phyloP scores from a whole-genome alignment of 64 coral and sea anemone species.

The Montipora sp. region DNA sequence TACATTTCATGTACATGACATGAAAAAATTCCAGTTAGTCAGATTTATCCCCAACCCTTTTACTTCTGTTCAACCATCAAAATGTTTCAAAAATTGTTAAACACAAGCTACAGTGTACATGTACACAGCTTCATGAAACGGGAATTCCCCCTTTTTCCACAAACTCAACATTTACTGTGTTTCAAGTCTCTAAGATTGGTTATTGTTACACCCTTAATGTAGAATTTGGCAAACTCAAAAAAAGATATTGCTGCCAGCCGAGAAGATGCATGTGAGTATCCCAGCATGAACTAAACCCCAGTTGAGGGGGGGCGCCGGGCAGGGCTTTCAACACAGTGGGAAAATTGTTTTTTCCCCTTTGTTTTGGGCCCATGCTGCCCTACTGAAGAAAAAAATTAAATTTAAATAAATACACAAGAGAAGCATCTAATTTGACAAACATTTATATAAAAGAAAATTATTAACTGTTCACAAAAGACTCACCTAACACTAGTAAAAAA shows the following conservation, averaged over 20 bases:
- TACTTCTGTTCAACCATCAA: no score
- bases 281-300: background rate
- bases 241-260: background rate
- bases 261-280: background rate
- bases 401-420: background rate
- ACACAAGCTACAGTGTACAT: no score
- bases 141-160: no score
- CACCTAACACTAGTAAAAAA: background rate
- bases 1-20: no score
- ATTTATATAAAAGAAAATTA: background rate
- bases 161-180: background rate
- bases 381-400: background rate
- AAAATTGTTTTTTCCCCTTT: background rate
- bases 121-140: no score
- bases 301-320: no score
- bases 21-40: no score
- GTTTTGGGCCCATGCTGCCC: background rate
- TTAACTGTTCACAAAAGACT: background rate
- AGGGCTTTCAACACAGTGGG: background rate
- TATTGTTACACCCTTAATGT: background rate
- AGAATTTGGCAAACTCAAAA: background rate
- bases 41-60: no score
- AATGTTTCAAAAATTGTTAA: no score
- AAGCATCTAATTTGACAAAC: background rate
- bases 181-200: background rate